A percentile compares a stretch with the other conserved stretches of the same genome.
These are phyloP conservation scores for Eretmocerus hayati DNA, from an alignment of 2,888 invertebrate genomes.

Conservation along the genomic window DNA sequence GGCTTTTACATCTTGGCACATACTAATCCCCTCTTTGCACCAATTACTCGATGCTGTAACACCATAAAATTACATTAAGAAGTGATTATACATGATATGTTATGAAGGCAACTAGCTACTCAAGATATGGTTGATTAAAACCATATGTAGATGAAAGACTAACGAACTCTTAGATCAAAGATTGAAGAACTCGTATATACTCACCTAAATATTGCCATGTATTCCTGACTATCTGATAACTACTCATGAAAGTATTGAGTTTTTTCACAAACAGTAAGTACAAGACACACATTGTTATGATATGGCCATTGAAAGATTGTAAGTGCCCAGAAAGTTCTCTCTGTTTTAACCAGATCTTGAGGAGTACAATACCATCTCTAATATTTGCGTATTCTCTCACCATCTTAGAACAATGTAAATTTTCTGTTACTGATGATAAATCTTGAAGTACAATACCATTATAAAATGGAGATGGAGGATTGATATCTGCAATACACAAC, in stretches of 20 bases:
- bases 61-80: background rate
- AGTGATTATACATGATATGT: too few relatives aligned
- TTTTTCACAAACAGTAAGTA: conserved; percentile 65
- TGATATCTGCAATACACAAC: conserved; percentile 23
- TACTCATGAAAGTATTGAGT: conserved; percentile 78
- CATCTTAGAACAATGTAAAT: conserved; percentile 37
- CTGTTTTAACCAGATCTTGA: conserved; percentile 82
- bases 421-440: conserved; percentile 52
- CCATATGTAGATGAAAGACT: too few relatives aligned
- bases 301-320: conserved; percentile 56
- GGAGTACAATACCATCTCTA: conserved; percentile 70
- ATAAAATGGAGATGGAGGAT: conserved; percentile 66
- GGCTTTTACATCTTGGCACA: conserved; percentile 48
- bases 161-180: too few relatives aligned
- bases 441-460: conserved; percentile 70
- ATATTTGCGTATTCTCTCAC: conserved; percentile 60
- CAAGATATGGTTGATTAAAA: background rate
- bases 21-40: conserved; percentile 57
- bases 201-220: conserved; percentile 72
- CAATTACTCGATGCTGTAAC: conserved; percentile 54
- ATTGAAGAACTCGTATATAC: too few relatives aligned
- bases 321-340: conserved; percentile 58
- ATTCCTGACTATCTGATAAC: conserved; percentile 81
- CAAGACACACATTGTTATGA: conserved; percentile 65
- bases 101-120: background rate